These are phyloP conservation scores for Cynaeus angustus DNA, from an alignment of 2,888 invertebrate genomes.

Conservation along the genomic window DNA sequence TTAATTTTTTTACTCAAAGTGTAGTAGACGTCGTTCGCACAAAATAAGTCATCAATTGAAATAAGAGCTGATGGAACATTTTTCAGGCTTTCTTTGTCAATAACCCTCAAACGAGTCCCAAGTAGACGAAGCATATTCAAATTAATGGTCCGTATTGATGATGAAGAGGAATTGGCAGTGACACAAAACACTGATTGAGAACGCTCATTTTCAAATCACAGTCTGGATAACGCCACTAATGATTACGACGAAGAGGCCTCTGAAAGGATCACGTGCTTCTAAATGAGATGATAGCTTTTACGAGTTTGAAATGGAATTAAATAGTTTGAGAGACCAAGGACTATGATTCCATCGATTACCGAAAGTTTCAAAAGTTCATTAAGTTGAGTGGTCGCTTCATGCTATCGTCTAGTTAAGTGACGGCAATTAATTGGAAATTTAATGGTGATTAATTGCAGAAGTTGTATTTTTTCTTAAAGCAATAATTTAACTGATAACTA, in stretches of 20 bases:
- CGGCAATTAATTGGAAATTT: neutral
- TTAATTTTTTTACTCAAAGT: no score
- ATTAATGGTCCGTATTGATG: constrained; percentile 18
- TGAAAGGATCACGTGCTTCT: no score
- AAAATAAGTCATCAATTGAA: neutral
- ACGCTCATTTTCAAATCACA: constrained; percentile 26
- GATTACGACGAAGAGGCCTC: no score
- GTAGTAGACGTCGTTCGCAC: no score
- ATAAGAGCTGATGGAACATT: no score
- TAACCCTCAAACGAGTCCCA: neutral
- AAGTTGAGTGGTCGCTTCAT: neutral
- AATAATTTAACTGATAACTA: no score
- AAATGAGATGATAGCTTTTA: constrained; percentile 12
- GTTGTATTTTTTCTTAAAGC: no score
- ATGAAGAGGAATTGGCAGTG: constrained; percentile 23
- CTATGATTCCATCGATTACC: constrained; percentile 3
- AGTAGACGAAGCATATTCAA: constrained; percentile 19
- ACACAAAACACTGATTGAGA: constrained; percentile 27
- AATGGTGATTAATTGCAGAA: neutral
- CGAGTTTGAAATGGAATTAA: constrained; percentile 14
- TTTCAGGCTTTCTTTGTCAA: no score
- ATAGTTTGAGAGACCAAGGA: constrained; percentile 4
- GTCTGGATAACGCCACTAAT: neutral
- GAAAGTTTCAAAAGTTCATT: constrained; percentile 12
- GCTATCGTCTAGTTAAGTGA: neutral